Conservation (phyloP, 1,140 invertebrate genomes). For the Pseudomyrmex dendroicus region DNA sequence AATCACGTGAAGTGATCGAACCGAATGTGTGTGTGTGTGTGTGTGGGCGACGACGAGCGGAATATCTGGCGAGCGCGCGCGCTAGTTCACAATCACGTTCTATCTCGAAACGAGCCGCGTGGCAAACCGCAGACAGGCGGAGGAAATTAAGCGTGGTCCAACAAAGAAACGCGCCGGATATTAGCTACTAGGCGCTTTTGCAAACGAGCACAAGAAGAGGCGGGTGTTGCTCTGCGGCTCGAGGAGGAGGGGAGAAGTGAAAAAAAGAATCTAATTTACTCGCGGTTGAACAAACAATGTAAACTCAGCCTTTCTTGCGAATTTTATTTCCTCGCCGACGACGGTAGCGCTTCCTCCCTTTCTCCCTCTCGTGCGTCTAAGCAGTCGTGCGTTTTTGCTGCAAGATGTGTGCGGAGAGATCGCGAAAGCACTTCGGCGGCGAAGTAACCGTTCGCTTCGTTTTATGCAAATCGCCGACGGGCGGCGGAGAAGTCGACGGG, state of each 20-base stretch:
- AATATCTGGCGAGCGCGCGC: slow-evolving; percentile 13
- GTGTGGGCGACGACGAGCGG: no score
- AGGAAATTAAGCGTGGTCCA: slow-evolving; percentile 53
- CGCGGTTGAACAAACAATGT: slow-evolving; percentile 52
- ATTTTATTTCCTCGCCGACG: slow-evolving; percentile 43
- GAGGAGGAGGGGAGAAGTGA: background rate
- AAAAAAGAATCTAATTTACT: slow-evolving; percentile 31
- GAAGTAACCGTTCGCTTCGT: slow-evolving; percentile 36
- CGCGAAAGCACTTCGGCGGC: slow-evolving; percentile 8
- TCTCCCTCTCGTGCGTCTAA: background rate
- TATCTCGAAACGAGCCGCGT: slow-evolving; percentile 9
- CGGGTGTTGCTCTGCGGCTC: no score
- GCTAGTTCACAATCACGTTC: slow-evolving; percentile 29
- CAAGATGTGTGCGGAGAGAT: slow-evolving; percentile 7
- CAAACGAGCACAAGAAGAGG: slow-evolving; percentile 11
- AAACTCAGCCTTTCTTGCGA: slow-evolving; percentile 47
- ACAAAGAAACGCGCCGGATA: slow-evolving; percentile 58
- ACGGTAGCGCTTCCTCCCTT: background rate
- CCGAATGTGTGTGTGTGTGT: no score
- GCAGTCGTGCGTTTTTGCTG: slow-evolving; percentile 41
- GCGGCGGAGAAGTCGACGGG: slow-evolving; percentile 5
- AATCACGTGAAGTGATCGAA: no score
- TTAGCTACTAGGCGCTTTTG: slow-evolving; percentile 44
- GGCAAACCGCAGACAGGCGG: slow-evolving; percentile 36
- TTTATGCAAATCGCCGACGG: slow-evolving; percentile 43